These are phyloP conservation scores for Mus caroli DNA, from an alignment of 2,797 vertebrate species.

Conservation along the genomic window DNA sequence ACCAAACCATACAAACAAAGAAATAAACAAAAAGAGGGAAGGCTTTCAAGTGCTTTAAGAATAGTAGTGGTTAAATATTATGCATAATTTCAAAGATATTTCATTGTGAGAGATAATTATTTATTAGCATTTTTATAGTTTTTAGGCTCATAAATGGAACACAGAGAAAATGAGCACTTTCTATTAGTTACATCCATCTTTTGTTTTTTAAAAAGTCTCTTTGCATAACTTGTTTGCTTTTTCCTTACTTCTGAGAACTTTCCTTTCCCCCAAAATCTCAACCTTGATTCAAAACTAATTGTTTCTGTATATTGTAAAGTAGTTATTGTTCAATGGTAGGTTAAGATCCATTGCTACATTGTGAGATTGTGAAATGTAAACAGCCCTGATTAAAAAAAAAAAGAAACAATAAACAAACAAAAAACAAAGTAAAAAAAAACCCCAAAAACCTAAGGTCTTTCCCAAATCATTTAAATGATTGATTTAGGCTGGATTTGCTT, in stretches of 20 bases:
- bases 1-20: not conserved
- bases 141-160: too few relatives aligned
- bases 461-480: too few relatives aligned
- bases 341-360: not conserved
- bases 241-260: conserved; percentile 40
- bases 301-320: not conserved
- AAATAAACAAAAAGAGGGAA: not conserved
- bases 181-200: too few relatives aligned
- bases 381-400: not conserved
- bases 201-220: too few relatives aligned
- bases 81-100: not conserved
- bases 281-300: conserved; percentile 23
- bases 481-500: too few relatives aligned
- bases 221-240: not conserved
- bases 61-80: conserved; percentile 16
- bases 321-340: not conserved
- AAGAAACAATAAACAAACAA: not conserved
- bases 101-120: not conserved
- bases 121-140: not conserved
- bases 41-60: not conserved
- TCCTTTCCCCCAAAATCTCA: not conserved
- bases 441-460: too few relatives aligned
- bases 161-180: too few relatives aligned
- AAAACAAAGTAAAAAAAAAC: too few relatives aligned
- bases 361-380: not conserved